Conservation (phyloP, 1,140 invertebrate species). For the Aricia agestis region DNA sequence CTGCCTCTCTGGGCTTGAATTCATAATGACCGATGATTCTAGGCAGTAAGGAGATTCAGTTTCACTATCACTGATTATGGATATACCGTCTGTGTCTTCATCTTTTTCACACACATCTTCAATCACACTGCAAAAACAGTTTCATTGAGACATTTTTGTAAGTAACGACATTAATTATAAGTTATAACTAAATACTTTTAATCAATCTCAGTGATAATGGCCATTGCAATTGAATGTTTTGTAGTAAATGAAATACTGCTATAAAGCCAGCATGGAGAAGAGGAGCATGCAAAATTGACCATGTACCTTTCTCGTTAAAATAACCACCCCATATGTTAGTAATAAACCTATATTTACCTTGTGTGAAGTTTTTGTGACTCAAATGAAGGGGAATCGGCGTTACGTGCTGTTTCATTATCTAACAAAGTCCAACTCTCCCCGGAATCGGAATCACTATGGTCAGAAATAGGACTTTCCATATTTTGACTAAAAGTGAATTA, state of each 20-base stretch:
- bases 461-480: conserved; percentile 55
- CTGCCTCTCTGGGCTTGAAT: conserved; percentile 34
- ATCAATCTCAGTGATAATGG: no score
- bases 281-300: no score
- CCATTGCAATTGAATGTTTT: no score
- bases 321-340: neutral
- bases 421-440: conserved; percentile 66
- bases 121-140: conserved; percentile 32
- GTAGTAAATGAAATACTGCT: no score
- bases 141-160: no score
- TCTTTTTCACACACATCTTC: conserved; percentile 51
- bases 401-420: conserved; percentile 37
- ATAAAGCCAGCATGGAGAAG: no score
- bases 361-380: conserved; percentile 7
- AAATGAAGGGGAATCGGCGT: neutral
- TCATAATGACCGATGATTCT: conserved; percentile 39
- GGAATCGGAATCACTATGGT: conserved; percentile 67
- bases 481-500: conserved; percentile 12
- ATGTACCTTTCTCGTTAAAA: no score
- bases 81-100: conserved; percentile 71
- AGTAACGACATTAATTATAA: no score
- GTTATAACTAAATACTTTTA: no score
- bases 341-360: conserved; percentile 11
- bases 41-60: conserved; percentile 43
- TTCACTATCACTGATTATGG: conserved; percentile 67